These are phyloP conservation scores for Temnothorax longispinosus DNA, from an alignment of 1,140 invertebrate genomes.

Conservation along the genomic window DNA sequence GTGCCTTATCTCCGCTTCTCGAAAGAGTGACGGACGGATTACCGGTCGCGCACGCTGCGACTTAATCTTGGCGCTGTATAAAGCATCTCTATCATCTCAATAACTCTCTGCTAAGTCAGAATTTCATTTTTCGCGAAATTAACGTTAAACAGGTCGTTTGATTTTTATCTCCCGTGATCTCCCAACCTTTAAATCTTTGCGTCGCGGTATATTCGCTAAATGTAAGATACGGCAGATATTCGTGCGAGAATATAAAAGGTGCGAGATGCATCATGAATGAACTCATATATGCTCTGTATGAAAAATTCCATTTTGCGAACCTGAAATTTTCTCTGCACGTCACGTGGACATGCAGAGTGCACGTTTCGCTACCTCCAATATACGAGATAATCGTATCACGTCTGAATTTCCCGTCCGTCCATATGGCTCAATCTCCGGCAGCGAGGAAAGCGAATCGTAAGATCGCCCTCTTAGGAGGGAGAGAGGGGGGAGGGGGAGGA, in stretches of 20 bases:
- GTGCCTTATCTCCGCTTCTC: slow-evolving; percentile 5
- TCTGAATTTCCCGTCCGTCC: slow-evolving; percentile 22
- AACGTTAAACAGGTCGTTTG: neutral
- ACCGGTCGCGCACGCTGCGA: neutral
- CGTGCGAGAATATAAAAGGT: neutral
- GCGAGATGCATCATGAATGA: neutral
- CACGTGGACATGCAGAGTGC: neutral
- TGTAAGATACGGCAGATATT: neutral
- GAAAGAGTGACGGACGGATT: neutral
- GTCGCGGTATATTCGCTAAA: neutral
- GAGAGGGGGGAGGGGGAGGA: neutral
- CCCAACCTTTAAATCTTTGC: neutral
- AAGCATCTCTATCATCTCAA: neutral
- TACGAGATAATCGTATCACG: slow-evolving; percentile 44
- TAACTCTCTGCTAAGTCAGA: neutral
- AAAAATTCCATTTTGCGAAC: slow-evolving; percentile 10
- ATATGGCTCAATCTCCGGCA: slow-evolving; percentile 29
- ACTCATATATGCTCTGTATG: neutral
- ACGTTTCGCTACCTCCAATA: slow-evolving; percentile 31
- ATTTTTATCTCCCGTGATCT: neutral
- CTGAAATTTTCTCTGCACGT: slow-evolving; percentile 19
- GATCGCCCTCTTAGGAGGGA: neutral
- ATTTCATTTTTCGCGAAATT: neutral
- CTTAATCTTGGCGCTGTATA: neutral
- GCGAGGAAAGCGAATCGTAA: slow-evolving; percentile 31